Conservation (phyloP, 2,888 invertebrate species). For the Eristalis pertinax region DNA sequence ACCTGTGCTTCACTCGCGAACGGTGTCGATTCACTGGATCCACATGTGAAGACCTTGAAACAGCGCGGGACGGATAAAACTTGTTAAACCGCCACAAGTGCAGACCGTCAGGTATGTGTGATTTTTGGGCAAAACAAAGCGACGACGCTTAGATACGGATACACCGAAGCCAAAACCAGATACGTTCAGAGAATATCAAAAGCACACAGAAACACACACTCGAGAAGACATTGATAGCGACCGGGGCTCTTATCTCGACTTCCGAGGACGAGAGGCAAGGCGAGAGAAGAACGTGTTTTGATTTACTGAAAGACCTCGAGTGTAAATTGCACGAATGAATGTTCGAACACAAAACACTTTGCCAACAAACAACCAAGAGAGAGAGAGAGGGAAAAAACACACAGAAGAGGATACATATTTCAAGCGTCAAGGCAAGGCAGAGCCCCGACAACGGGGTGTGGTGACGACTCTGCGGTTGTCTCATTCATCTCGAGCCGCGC, state of each 20-base stretch:
- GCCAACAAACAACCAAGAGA: background rate
- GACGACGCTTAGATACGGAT: slow-evolving; percentile 16
- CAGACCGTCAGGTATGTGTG: slow-evolving; percentile 5
- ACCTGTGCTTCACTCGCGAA: background rate
- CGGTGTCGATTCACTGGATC: background rate
- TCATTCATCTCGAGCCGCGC: slow-evolving; percentile 28
- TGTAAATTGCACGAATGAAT: background rate
- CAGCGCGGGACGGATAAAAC: slow-evolving; percentile 9
- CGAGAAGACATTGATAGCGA: slow-evolving; percentile 10
- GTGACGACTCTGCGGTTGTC: background rate
- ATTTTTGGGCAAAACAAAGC: slow-evolving; percentile 17
- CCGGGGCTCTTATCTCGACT: background rate
- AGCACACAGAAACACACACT: background rate
- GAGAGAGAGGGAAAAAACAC: no score
- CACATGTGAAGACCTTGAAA: slow-evolving; percentile 29
- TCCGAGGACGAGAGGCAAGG: background rate
- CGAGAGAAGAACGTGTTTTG: slow-evolving; percentile 8
- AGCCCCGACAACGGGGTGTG: background rate
- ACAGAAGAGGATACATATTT: slow-evolving; percentile 5
- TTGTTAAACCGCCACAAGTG: slow-evolving; percentile 5
- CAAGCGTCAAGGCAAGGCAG: background rate
- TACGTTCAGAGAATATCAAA: background rate
- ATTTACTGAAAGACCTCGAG: slow-evolving; percentile 7
- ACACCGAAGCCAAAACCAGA: background rate
- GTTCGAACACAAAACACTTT: background rate